Base-by-base conservation (phyloP, 2,797 vertebrate genomes). In the Sphenodon punctatus region DNA sequence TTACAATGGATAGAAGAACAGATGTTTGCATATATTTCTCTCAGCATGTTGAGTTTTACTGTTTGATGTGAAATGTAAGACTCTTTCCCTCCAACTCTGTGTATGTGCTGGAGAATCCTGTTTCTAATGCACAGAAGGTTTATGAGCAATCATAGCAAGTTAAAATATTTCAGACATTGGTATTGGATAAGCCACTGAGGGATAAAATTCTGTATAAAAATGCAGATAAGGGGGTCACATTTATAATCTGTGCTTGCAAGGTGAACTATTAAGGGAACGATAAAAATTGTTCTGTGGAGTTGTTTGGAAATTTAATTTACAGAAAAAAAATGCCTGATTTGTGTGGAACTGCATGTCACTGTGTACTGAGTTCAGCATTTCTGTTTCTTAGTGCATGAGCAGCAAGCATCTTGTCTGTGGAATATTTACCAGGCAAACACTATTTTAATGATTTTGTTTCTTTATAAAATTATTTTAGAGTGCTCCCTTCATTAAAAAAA, bases 1-100 rank as follows among this genome's bases (percentile, higher is more conserved):
- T 85, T 93, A 79, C 82, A 78, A 45, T 55, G 85, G 73, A 80
- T 89, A 74, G 75, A 91, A 88, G 82, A 75, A 88, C 82, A 51
- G 75, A 71, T 67, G 19, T 83, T 81, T 67, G 55, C 70, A 22
- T 72, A n/a, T 39, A 49, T 73, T 80, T 88, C 88, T 58, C 19
- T 85, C 30, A 36, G 81, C 85, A 72, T 75, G 67, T 72, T 74
- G 75, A 88, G 15, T 74, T 90, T 74, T 85, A 74, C 79, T 88
- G 79, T 69, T 90, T 91, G 75, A 77, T 78, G 76, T 69, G 78
- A 85, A 81, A 69, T 60, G 45, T 67, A 78, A 78, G 25, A 83
- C 3, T 56, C 11, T 53, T 65, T 87, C 69, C 39, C 69, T 84
- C 12, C 27, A 75, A 27, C 42, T 74, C 30, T 77, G 46, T 14